Percentiles rank a stretch among this genome's conserved stretches.
These are phyloP conservation scores for Homarus gammarus DNA, from an alignment of 2,888 invertebrate species.

Conservation along the genomic window DNA sequence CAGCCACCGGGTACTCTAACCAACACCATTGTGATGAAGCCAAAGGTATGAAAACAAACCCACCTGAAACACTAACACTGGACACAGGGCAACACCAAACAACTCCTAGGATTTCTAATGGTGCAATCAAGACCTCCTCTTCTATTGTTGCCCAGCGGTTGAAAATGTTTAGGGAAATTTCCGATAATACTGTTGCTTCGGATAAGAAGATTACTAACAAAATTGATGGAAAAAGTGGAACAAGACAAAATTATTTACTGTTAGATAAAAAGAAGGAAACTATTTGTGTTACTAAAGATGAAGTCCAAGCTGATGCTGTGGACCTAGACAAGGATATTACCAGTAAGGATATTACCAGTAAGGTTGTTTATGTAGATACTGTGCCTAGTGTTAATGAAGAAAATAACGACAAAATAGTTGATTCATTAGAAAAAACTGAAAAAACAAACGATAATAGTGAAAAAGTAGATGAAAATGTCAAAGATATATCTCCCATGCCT, in stretches of 20 bases:
- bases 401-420: slow-evolving; percentile 15
- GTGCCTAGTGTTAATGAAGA: slow-evolving; percentile 4
- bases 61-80: slow-evolving; percentile 46
- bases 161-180: slow-evolving; percentile 48
- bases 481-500: not conserved
- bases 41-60: slow-evolving; percentile 59
- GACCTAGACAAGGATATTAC: slow-evolving; percentile 27
- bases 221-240: not conserved
- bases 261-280: not conserved
- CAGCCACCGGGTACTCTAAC: slow-evolving; percentile 11
- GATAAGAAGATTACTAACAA: slow-evolving; percentile 1
- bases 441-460: slow-evolving; percentile 10
- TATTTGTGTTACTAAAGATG: not conserved
- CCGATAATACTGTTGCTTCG: slow-evolving; percentile 13
- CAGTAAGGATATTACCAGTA: slow-evolving; percentile 2
- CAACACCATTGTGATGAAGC: slow-evolving; percentile 45
- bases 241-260: not conserved
- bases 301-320: not conserved
- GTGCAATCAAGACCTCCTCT: not conserved
- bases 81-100: slow-evolving; percentile 65
- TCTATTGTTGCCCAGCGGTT: slow-evolving; percentile 62
- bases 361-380: slow-evolving; percentile 18
- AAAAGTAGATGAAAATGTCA: not conserved
- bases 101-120: not conserved
- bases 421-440: not conserved